These are phyloP conservation scores for Drosophila biarmipes DNA, from an alignment of 1,140 invertebrate species.

Conservation along the genomic window DNA sequence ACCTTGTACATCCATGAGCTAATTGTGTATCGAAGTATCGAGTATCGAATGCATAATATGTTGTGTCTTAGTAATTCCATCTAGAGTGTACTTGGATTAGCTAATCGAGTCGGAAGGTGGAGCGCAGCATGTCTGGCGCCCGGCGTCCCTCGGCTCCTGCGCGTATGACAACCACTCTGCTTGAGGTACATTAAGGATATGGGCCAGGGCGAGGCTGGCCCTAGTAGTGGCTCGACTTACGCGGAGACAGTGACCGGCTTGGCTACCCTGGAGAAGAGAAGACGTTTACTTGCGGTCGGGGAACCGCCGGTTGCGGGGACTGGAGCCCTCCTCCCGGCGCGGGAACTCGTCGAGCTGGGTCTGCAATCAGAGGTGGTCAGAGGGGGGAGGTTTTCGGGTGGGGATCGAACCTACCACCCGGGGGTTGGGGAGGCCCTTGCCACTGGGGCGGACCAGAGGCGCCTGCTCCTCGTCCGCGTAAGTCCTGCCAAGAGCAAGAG, in stretches of 20 bases:
- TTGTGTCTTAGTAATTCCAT: conserved; percentile 8
- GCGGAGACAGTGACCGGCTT: conserved; percentile 26
- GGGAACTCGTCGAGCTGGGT: conserved; percentile 65
- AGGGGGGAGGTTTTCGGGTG: too few relatives aligned
- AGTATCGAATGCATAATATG: conserved; percentile 32
- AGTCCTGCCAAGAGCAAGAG: conserved; percentile 31
- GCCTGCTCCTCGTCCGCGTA: conserved; percentile 69
- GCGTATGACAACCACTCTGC: conserved; percentile 71
- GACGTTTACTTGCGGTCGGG: conserved; percentile 73
- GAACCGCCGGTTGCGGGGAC: conserved; percentile 71
- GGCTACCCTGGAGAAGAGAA: conserved; percentile 48
- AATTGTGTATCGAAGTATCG: conserved; percentile 11
- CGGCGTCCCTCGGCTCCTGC: conserved; percentile 30
- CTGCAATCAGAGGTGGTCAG: too few relatives aligned
- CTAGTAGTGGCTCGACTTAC: conserved; percentile 48
- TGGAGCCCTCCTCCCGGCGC: conserved; percentile 68
- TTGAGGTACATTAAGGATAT: conserved; percentile 83
- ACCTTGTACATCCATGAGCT: conserved; percentile 50
- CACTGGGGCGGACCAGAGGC: conserved; percentile 41
- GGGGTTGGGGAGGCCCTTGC: conserved; percentile 23
- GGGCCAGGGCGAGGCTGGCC: conserved; percentile 41
- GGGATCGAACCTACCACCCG: conserved; percentile 37
- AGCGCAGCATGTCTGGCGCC: conserved; percentile 23
- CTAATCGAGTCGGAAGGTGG: conserved; percentile 60
- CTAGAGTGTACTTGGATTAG: conserved; percentile 29